A percentile compares a stretch with the other conserved stretches of the same genome.
Evolutionary conservation across 1,140 invertebrate species (phyloP).

Genomic region (Pogonomyrmex californicus): DNA sequence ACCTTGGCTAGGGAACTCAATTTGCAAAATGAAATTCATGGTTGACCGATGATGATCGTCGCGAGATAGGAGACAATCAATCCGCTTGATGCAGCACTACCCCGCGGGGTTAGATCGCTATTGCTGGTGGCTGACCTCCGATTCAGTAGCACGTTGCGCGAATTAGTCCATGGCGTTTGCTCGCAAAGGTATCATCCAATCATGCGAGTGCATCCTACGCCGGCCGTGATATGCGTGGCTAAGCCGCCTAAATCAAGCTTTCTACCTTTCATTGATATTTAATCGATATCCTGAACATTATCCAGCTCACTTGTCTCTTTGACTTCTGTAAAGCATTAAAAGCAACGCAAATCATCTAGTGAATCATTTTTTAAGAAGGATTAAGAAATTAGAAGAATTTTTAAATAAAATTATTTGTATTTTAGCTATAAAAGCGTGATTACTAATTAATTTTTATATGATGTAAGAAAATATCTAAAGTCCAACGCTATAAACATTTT

Average conservation of each 20-base stretch:
- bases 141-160: slow-evolving; percentile 57
- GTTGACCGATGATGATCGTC: slow-evolving; percentile 66
- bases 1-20: slow-evolving; percentile 55
- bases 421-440: not conserved
- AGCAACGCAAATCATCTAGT: not conserved
- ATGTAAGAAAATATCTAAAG: not conserved
- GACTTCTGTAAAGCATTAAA: not conserved
- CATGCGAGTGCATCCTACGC: slow-evolving; percentile 47
- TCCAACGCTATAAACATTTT: not conserved
- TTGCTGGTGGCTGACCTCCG: slow-evolving; percentile 54
- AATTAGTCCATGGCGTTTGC: slow-evolving; percentile 59
- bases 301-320: slow-evolving; percentile 4
- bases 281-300: slow-evolving; percentile 12
- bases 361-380: not conserved
- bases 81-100: slow-evolving; percentile 58
- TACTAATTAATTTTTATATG: not conserved
- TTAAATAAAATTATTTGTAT: not conserved
- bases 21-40: slow-evolving; percentile 67
- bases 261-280: slow-evolving; percentile 29
- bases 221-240: slow-evolving; percentile 36
- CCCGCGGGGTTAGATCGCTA: slow-evolving; percentile 56
- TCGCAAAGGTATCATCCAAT: slow-evolving; percentile 62
- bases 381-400: not conserved
- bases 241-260: slow-evolving; percentile 43
- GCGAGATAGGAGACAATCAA: slow-evolving; percentile 60